These are phyloP conservation scores for Gasterosteus nipponicus DNA, from an alignment of 2,113 vertebrate genomes.

Conservation along the genomic window DNA sequence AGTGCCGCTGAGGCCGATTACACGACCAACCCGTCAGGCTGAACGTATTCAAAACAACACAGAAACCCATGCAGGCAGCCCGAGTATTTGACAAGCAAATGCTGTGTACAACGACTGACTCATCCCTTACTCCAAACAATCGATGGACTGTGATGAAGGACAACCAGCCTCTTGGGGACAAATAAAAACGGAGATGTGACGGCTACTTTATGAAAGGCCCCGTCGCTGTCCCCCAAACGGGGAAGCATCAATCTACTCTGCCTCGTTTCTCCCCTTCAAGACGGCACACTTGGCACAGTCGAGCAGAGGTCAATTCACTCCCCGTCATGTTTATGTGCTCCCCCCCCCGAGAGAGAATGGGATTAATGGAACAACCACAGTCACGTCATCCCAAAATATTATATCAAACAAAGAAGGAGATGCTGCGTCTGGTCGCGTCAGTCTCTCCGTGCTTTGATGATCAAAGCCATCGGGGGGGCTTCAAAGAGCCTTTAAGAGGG, in stretches of 20 bases:
- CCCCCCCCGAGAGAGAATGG: neutral
- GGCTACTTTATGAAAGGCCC: no score
- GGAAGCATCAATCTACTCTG: neutral
- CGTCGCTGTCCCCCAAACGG: no score
- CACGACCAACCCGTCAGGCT: neutral
- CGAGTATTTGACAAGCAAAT: constrained; percentile 11
- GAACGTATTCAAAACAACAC: neutral
- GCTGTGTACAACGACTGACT: neutral
- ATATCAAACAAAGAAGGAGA: constrained; percentile 26
- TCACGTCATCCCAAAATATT: constrained; percentile 32
- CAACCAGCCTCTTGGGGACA: neutral
- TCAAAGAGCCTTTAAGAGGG: constrained; percentile 76
- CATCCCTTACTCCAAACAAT: neutral
- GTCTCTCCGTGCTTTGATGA: constrained; percentile 79
- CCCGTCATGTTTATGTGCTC: constrained; percentile 32
- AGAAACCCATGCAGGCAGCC: neutral
- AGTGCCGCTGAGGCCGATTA: neutral
- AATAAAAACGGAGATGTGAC: no score
- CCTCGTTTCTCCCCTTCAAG: constrained; percentile 14
- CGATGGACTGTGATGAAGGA: neutral
- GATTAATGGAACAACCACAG: constrained; percentile 26
- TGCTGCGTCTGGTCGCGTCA: constrained; percentile 34
- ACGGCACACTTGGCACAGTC: constrained; percentile 7
- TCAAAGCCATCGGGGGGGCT: constrained; percentile 68
- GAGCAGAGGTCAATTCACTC: constrained; percentile 25